Conservation (phyloP, 2,113 vertebrate species). For the Dipodomys merriami region DNA sequence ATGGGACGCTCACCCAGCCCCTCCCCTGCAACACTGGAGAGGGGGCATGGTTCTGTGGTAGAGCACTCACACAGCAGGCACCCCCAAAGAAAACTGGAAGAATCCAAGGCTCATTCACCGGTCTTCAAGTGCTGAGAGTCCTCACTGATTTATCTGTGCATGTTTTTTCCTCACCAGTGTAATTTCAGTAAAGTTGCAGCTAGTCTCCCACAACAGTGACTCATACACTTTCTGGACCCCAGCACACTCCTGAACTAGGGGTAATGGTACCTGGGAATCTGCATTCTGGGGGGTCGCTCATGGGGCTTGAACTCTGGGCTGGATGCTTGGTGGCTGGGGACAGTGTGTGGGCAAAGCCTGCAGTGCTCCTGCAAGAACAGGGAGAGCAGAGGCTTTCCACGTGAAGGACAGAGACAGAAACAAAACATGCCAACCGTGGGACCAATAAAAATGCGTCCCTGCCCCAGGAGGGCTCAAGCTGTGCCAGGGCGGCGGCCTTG, state of each 20-base stretch:
- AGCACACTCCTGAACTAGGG: neutral
- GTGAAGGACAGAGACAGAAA: neutral
- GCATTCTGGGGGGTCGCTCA: neutral
- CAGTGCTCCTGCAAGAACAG: neutral
- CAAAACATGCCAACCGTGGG: neutral
- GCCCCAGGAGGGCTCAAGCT: neutral
- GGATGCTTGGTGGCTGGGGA: neutral
- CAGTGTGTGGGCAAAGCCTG: too few species aligned
- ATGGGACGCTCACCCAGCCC: neutral
- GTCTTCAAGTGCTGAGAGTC: neutral
- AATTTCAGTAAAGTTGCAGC: too few species aligned
- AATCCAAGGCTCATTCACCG: neutral
- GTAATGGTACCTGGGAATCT: neutral
- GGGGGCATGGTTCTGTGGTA: too few species aligned
- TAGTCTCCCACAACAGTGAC: neutral
- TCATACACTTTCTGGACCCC: neutral
- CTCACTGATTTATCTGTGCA: neutral
- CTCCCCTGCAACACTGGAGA: too few species aligned
- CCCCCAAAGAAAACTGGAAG: neutral
- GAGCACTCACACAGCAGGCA: too few species aligned
- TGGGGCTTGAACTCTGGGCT: too few species aligned
- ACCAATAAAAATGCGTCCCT: neutral
- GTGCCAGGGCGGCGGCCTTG: neutral
- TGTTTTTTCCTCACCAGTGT: neutral
- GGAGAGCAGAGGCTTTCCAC: neutral